These are phyloP conservation scores for Macheiramphus alcinus DNA, from an alignment of 2,113 vertebrate genomes.

Conservation along the genomic window DNA sequence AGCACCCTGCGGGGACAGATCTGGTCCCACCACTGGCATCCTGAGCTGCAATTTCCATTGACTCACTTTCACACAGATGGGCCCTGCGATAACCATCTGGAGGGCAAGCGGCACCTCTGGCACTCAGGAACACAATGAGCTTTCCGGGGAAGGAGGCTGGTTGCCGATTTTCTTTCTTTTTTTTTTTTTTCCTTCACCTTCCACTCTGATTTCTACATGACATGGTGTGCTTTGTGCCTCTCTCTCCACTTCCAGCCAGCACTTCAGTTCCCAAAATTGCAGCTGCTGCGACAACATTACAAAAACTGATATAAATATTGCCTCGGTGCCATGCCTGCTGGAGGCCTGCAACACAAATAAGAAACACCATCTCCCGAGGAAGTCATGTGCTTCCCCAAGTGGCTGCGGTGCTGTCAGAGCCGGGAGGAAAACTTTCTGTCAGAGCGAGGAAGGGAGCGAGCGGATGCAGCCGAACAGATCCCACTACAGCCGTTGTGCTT, in stretches of 20 bases:
- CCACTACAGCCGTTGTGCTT: background rate
- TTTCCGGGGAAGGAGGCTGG: background rate
- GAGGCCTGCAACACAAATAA: constrained; percentile 17
- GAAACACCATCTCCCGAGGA: background rate
- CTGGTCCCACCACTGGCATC: background rate
- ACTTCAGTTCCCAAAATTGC: constrained; percentile 14
- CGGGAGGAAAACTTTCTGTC: constrained; percentile 28
- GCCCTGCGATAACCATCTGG: background rate
- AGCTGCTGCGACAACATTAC: background rate
- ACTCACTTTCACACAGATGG: constrained; percentile 10
- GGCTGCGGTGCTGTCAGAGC: constrained; percentile 2
- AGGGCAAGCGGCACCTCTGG: background rate
- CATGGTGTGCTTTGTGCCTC: background rate
- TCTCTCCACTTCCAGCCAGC: background rate
- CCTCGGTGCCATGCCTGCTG: constrained; percentile 2
- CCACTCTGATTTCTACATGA: background rate
- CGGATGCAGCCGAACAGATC: background rate
- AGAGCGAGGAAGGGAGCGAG: background rate
- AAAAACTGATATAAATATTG: constrained; percentile 30
- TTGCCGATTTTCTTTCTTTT: background rate
- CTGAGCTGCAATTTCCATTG: background rate
- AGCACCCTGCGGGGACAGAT: background rate
- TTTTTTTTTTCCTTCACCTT: accelerated
- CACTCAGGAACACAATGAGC: background rate
- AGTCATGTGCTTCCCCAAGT: constrained; percentile 26